Conservation (phyloP, 2,888 invertebrate genomes). For the Agriopis leucophaearia region DNA sequence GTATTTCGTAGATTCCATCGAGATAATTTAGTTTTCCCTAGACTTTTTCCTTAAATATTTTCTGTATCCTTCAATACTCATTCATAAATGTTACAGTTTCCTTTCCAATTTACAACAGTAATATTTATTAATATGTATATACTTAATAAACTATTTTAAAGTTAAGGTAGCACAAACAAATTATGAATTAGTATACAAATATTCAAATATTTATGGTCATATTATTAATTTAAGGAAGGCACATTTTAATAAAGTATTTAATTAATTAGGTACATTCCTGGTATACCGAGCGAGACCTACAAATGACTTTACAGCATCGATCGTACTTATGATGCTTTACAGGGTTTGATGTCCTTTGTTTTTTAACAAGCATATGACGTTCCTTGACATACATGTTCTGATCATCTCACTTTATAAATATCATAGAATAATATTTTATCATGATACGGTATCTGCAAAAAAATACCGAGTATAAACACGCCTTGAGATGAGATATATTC, state of each 20-base stretch:
- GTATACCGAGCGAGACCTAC: neutral
- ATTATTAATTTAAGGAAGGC: constrained; percentile 2
- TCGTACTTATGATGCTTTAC: no score
- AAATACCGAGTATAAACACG: constrained; percentile 21
- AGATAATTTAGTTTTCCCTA: constrained; percentile 17
- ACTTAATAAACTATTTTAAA: neutral
- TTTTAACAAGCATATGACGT: neutral
- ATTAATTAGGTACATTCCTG: neutral
- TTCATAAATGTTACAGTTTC: neutral
- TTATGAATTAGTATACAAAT: neutral
- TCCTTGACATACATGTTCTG: constrained; percentile 4
- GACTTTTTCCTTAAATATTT: constrained; percentile 18
- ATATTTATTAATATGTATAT: neutral
- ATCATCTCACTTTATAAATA: neutral
- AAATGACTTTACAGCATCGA: no score
- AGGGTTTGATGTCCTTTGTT: neutral
- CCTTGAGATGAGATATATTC: constrained; percentile 40
- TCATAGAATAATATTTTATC: constrained; percentile 10
- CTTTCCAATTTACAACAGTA: neutral
- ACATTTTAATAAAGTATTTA: neutral
- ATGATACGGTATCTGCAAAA: constrained; percentile 7
- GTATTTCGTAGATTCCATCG: constrained; percentile 6
- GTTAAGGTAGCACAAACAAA: neutral
- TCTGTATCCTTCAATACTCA: constrained; percentile 18
- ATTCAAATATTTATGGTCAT: neutral